A percentile compares a stretch with the other conserved stretches of the same genome.
Conservation (phyloP, 2,888 invertebrate genomes). For the Spicauda simplicius region DNA sequence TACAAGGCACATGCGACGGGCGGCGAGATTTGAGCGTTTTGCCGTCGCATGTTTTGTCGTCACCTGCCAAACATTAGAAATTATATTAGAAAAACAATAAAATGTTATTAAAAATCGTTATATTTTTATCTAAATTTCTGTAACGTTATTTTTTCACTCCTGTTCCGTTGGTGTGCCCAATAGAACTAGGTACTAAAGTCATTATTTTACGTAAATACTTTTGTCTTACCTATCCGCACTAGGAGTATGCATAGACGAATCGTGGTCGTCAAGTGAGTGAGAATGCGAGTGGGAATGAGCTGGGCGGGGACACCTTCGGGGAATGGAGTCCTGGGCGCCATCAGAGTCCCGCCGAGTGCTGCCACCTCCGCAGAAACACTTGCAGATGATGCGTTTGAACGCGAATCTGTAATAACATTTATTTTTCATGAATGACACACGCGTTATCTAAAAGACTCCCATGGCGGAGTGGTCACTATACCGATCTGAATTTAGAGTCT, state of each 20-base stretch:
- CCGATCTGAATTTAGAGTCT: no score
- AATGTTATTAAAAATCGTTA: neutral
- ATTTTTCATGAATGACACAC: no score
- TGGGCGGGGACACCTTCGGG: slow-evolving; percentile 53
- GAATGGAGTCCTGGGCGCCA: slow-evolving; percentile 51
- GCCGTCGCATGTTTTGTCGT: slow-evolving; percentile 77
- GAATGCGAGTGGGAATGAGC: slow-evolving; percentile 69
- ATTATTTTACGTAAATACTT: no score
- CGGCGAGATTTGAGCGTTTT: slow-evolving; percentile 71
- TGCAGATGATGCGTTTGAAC: slow-evolving; percentile 96
- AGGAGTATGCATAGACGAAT: slow-evolving; percentile 36
- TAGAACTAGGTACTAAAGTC: no score
- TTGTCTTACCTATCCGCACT: slow-evolving; percentile 52
- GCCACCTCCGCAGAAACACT: slow-evolving; percentile 88
- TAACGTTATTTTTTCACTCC: neutral
- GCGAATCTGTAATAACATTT: slow-evolving; percentile 89
- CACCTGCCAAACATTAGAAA: slow-evolving; percentile 61
- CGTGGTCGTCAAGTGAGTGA: slow-evolving; percentile 68
- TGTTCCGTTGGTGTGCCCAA: no score
- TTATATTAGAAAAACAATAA: neutral
- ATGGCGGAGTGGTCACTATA: no score
- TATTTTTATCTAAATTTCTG: neutral
- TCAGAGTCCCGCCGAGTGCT: slow-evolving; percentile 65
- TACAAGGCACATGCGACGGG: slow-evolving; percentile 77
- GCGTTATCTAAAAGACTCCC: no score